phyloP scores from a whole-genome alignment of 2,797 vertebrate species.

The Hippoglossus hippoglossus region DNA sequence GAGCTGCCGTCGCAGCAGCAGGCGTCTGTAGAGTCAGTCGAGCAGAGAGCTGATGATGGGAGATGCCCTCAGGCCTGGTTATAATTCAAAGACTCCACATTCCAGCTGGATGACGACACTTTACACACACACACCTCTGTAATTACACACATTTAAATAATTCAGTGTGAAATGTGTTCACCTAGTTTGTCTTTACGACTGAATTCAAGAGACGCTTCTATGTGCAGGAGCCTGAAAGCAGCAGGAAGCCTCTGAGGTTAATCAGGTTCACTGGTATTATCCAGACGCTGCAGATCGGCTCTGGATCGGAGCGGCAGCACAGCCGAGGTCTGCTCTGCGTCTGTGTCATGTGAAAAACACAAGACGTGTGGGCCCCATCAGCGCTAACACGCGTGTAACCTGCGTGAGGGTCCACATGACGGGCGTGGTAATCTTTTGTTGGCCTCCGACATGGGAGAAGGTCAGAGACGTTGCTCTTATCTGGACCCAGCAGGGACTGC shows the following conservation, averaged over 20 bases:
- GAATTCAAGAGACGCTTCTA: background rate
- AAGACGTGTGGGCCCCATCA: background rate
- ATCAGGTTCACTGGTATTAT: conserved; percentile 26
- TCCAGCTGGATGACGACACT: no score
- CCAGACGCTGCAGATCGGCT: background rate
- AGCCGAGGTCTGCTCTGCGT: background rate
- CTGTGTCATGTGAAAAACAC: background rate
- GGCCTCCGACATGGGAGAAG: background rate
- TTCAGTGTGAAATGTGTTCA: background rate
- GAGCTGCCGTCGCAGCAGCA: conserved; percentile 8
- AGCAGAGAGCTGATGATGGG: background rate
- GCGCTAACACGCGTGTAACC: background rate
- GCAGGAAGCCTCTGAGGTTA: background rate
- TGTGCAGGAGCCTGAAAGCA: no score
- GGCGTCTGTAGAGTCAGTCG: conserved; percentile 1
- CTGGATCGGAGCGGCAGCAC: no score
- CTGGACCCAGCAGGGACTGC: background rate
- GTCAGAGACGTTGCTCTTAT: conserved; percentile 29
- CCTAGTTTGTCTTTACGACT: no score
- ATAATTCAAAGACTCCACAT: background rate
- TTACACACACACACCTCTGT: no score
- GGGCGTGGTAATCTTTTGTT: background rate
- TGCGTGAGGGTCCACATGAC: background rate
- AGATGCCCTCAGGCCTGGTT: background rate
- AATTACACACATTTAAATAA: background rate